Evolutionary conservation across 2,113 vertebrate species (phyloP), one percentile per base, ranked within the genome.

Genomic region (Caranx ignobilis): DNA sequence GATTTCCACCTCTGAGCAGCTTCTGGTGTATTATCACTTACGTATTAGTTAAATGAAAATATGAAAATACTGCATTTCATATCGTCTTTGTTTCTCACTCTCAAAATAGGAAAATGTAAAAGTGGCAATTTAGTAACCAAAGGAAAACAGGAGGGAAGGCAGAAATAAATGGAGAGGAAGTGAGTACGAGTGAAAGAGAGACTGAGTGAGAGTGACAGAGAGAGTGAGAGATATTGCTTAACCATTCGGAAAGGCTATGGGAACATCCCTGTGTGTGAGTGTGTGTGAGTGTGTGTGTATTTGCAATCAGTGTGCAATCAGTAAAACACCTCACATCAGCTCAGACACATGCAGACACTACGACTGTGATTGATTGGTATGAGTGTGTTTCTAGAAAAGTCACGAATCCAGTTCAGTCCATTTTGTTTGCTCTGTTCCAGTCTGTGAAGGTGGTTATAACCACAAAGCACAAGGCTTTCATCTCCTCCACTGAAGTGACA

Each of bases 231-330:
- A 91, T 79, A 94, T 94, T 94, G 93, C 91, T 81, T 87, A 94
- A 94, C 81, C 93, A 94, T 93, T 93, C 92, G 91, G 91, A 94
- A 94, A 87, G 92, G 88, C 92, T 93, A 89, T 92, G 93, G 91
- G 93, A 94, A 94, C 90, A 88, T 92, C 87, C 32, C n/a, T 56
- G 50, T n/a, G 75, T 77, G 79, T 77, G 59, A 59, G 84, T 66
- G 82, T 45, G 26, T 79, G 77, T 77, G 80, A 32, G 37, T 31
- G 61, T 83, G 66, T 80, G 85, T 86, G 82, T 84, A 75, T 83
- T 83, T 89, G 86, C 64, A 67, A 82, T 69, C 15, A 79, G 57
- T 21, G 79, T 88, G 77, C 64, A 65, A 87, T 87, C 87, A 87
- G 78, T 75, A 71, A 32, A 81, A 68, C 75, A 57, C 78, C 37